Conservation (phyloP, 2,888 invertebrate genomes). For the Orthosia incerta region DNA sequence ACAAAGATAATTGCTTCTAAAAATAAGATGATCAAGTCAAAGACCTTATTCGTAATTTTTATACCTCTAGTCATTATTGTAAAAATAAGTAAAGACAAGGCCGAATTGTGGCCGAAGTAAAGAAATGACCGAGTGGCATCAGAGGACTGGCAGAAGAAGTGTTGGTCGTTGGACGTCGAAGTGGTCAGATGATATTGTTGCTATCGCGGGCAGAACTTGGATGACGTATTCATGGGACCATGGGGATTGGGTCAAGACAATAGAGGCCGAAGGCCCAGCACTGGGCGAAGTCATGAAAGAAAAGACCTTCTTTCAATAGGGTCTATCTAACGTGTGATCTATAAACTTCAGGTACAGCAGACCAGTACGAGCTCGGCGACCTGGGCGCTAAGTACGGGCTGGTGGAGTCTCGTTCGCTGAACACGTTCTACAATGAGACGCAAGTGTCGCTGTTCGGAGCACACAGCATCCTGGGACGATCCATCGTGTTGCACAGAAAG, state of each 20-base stretch:
- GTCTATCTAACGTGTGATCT: neutral
- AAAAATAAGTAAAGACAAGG: neutral
- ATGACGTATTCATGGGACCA: no score
- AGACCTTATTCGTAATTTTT: no score
- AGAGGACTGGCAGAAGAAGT: no score
- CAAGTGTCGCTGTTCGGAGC: constrained; percentile 95
- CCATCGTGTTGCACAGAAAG: constrained; percentile 95
- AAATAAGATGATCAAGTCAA: neutral
- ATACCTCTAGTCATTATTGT: no score
- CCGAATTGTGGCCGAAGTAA: no score
- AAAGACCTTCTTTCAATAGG: accelerated
- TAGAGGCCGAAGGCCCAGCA: no score
- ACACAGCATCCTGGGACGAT: constrained; percentile 96
- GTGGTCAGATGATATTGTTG: no score
- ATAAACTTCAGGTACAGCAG: constrained; percentile 92
- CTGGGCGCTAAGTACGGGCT: constrained; percentile 96
- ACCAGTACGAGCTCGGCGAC: constrained; percentile 97
- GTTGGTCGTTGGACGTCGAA: no score
- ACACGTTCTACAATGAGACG: constrained; percentile 94
- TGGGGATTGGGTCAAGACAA: no score
- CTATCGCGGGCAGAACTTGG: no score
- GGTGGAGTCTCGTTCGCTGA: constrained; percentile 92
- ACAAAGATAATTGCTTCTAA: no score
- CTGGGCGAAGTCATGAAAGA: neutral
- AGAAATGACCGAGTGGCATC: no score